Base-by-base conservation (phyloP, 2,888 invertebrate species). In the Pemphredon lugubris region DNA sequence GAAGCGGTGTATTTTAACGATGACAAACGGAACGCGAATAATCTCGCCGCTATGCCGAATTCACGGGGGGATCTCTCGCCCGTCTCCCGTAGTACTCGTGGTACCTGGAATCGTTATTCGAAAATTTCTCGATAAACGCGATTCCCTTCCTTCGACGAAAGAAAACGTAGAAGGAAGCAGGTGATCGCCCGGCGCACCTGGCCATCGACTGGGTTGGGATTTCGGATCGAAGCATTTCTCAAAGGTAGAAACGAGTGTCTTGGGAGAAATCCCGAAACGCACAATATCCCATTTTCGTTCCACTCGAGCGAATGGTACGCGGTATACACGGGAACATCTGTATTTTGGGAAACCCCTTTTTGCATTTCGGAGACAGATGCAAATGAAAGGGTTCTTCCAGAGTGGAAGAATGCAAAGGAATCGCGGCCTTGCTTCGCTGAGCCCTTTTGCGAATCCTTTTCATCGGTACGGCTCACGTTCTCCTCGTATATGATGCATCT, bases 281-380 rank as follows among this genome's bases (percentile, higher is more conserved):
- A 73, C 77, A 76, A 73, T 73, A 75, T 80, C 65, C 76, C 53
- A 73, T 84, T 83, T 83, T 80, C 77, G 75, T 85, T 86, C 82
- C 86, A 84, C 85, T 85, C 79, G 80, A 85, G 69, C 76, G 75
- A 73, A 53, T 78, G 79, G 70, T 61, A 57, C 48, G 60, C 60
- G 69, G 69, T 34, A 68, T 75, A 55, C 68, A 48, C 54, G 45
- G 48, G 66, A 75, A 83, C 86, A 86, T 86, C 86, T 86, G 86
- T 84, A 85, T 87, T 84, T 83, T 79, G 66, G 75, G 63, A 78
- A 79, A 82, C 63, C 77, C 78, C 77, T 80, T 74, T 75, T 77
- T 81, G 83, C 81, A 83, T 83, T 82, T 75, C 61, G 72, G 77
- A 73, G 78, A 80, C 81, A 82, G 82, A 84, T 85, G 83, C 81